A percentile compares a stretch with the other conserved stretches of the same genome.
phyloP scores from a whole-genome alignment of 2,113 vertebrate species.

The Stictonetta naevosa region DNA sequence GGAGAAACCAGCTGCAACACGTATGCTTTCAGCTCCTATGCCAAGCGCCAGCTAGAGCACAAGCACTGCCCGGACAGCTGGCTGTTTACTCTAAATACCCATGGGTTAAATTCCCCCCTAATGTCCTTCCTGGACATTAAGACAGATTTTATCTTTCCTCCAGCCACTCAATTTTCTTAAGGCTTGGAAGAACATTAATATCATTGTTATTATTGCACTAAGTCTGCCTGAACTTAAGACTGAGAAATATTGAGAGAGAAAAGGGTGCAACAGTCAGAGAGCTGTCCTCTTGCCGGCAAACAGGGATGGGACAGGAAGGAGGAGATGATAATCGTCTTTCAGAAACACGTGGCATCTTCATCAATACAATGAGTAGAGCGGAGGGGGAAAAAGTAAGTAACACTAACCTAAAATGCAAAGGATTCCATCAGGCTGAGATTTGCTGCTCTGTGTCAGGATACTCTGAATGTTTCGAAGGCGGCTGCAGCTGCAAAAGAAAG shows the following conservation, averaged over 20 bases:
- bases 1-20: neutral
- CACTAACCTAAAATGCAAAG: conserved; percentile 91
- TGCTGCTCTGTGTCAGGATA: conserved; percentile 83
- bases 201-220: neutral
- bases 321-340: neutral
- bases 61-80: neutral
- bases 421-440: conserved; percentile 87
- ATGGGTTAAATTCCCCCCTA: neutral
- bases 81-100: neutral
- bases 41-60: neutral
- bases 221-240: neutral
- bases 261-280: neutral
- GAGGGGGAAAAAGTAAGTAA: accelerated
- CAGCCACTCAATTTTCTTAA: neutral
- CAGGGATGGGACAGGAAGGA: neutral
- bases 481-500: conserved; percentile 82
- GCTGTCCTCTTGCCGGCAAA: neutral
- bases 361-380: neutral
- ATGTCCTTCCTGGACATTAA: neutral
- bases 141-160: neutral
- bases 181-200: neutral
- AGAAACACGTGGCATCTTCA: neutral
- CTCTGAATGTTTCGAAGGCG: conserved; percentile 90
- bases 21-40: neutral
- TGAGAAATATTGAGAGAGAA: neutral